These are phyloP conservation scores for Sebastes trivittatus DNA, from an alignment of 2,797 vertebrate genomes.

Conservation along the genomic window DNA sequence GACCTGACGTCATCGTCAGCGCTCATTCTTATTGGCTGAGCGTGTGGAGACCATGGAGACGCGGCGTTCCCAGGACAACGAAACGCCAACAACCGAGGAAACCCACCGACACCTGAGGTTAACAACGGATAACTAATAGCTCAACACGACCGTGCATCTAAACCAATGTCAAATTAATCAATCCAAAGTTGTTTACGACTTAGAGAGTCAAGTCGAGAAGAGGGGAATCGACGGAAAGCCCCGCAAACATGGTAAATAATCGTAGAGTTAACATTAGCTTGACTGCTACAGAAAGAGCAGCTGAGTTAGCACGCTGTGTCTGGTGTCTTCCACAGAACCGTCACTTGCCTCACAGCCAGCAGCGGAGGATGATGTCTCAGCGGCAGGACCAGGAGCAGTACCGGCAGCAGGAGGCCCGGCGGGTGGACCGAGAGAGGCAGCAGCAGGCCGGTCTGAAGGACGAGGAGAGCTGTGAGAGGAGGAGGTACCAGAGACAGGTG, in stretches of 20 bases:
- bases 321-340: constrained; percentile 46
- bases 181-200: background rate
- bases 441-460: constrained; percentile 58
- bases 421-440: constrained; percentile 66
- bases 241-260: constrained; percentile 53
- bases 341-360: constrained; percentile 47
- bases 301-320: too few relatives aligned
- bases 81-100: constrained; percentile 28
- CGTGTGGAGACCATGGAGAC: background rate
- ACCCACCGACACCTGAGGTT: too few relatives aligned
- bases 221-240: background rate
- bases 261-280: constrained; percentile 4
- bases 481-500: constrained; percentile 72
- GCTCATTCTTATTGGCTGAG: constrained; percentile 25
- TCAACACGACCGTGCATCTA: background rate
- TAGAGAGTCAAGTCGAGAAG: background rate
- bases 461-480: constrained; percentile 77
- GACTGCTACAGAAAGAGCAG: background rate
- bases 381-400: constrained; percentile 66
- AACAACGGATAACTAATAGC: background rate
- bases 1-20: constrained; percentile 32
- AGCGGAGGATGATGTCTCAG: constrained; percentile 67
- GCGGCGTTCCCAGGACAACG: constrained; percentile 67
- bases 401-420: constrained; percentile 63
- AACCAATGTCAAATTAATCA: background rate